These are phyloP conservation scores for Laspeyria flexula DNA, from an alignment of 2,888 invertebrate species.

Conservation along the genomic window DNA sequence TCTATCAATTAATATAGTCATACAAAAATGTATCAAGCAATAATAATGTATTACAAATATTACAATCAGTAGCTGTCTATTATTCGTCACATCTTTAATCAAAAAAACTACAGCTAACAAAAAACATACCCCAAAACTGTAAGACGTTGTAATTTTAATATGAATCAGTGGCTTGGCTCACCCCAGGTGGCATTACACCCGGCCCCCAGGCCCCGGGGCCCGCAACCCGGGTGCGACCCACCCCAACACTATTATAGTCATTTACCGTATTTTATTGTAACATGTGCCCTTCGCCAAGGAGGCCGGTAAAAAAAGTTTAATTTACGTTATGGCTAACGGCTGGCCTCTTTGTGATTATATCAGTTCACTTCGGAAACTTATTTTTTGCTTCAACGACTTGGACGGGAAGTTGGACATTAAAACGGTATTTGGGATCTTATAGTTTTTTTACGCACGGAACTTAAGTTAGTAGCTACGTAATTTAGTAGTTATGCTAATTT, in stretches of 20 bases:
- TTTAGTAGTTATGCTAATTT: too few species aligned
- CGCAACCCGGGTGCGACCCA: not conserved
- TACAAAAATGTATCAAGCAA: too few species aligned
- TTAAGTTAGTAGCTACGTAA: too few species aligned
- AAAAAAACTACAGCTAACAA: conserved; percentile 16
- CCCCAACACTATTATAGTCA: conserved; percentile 32
- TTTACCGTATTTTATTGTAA: conserved; percentile 40
- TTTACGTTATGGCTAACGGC: conserved; percentile 24
- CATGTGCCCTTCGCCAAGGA: conserved; percentile 28
- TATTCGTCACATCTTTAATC: not conserved
- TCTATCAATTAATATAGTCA: too few species aligned
- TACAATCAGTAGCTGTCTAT: conserved; percentile 5
- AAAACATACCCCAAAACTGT: conserved; percentile 8
- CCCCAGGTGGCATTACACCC: conserved; percentile 35
- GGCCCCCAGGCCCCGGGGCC: conserved; percentile 1
- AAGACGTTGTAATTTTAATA: conserved; percentile 44
- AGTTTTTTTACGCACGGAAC: too few species aligned
- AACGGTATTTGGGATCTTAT: not conserved
- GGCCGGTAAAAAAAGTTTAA: conserved; percentile 25
- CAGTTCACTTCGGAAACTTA: not conserved
- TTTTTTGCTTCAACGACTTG: not conserved
- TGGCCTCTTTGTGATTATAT: conserved; percentile 7
- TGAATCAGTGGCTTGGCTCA: conserved; percentile 44
- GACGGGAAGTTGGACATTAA: not conserved
- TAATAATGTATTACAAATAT: conserved; percentile 1